A percentile compares a stretch with the other conserved stretches of the same genome.
Evolutionary conservation across 92 coral and sea anemone genomes (phyloP).

Genomic region (Heliopora coerulea): DNA sequence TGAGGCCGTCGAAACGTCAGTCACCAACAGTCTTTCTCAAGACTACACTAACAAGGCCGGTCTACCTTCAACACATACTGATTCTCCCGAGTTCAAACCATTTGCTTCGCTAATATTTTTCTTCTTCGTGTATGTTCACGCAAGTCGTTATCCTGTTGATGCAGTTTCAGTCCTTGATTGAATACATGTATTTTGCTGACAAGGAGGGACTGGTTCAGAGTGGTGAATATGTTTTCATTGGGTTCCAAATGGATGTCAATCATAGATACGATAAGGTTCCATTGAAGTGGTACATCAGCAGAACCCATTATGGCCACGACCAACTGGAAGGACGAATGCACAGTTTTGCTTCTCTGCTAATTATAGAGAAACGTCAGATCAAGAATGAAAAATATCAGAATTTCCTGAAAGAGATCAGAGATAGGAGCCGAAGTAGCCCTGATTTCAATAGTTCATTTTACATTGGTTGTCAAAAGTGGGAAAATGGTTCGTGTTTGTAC

Average conservation of each 20-base stretch:
- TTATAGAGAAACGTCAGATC: slow-evolving; percentile 27
- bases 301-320: not conserved
- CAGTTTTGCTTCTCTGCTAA: slow-evolving; percentile 40
- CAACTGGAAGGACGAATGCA: not conserved
- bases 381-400: not conserved
- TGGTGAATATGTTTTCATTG: slow-evolving; percentile 67
- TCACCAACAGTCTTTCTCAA: no score
- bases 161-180: slow-evolving; percentile 35
- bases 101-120: no score
- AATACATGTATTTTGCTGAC: slow-evolving; percentile 54
- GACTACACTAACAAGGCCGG: no score
- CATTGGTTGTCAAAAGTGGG: not conserved
- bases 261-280: not conserved
- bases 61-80: no score
- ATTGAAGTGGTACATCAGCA: slow-evolving; percentile 29
- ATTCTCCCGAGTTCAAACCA: no score
- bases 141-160: slow-evolving; percentile 67
- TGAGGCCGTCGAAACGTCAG: no score
- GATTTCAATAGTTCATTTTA: slow-evolving; percentile 9
- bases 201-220: slow-evolving; percentile 58
- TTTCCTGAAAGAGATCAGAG: slow-evolving; percentile 3
- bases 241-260: slow-evolving; percentile 53
- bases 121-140: not conserved
- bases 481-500: not conserved
- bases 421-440: not conserved